Conservation (phyloP, 2,888 invertebrate genomes). For the Drosophila tanythrix region DNA sequence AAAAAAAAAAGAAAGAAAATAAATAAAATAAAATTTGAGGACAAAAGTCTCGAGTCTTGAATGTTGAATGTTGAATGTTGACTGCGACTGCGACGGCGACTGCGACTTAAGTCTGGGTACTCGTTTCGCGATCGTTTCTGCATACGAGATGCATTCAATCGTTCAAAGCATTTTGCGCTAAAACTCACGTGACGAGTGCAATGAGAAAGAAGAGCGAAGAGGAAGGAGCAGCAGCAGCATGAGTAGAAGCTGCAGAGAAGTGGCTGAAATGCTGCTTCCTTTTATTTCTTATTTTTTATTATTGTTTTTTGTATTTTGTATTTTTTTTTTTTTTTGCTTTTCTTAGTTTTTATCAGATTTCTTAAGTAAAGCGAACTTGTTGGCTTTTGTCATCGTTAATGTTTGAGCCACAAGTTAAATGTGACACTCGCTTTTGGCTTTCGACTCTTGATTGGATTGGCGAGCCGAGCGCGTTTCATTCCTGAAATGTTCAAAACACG, state of each 20-base stretch:
- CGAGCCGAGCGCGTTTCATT: conserved; percentile 38
- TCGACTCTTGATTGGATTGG: conserved; percentile 56
- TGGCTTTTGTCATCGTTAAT: conserved; percentile 82
- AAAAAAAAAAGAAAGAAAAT: neutral
- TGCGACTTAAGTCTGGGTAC: conserved; percentile 35
- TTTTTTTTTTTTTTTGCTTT: neutral
- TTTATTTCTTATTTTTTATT: conserved; percentile 11
- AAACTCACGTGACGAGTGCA: conserved; percentile 81
- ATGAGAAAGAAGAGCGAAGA: conserved; percentile 28
- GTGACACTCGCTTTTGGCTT: conserved; percentile 72
- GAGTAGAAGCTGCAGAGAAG: conserved; percentile 4
- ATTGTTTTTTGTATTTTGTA: neutral
- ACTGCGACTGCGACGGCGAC: conserved; percentile 5
- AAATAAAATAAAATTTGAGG: conserved; percentile 1
- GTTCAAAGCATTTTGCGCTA: conserved; percentile 77
- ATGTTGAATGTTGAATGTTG: conserved; percentile 1
- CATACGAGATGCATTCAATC: conserved; percentile 71
- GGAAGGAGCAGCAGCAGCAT: neutral
- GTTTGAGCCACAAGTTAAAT: conserved; percentile 78
- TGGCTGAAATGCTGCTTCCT: conserved; percentile 30
- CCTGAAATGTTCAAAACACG: conserved; percentile 57
- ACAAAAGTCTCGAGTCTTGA: conserved; percentile 27
- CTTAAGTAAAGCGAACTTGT: conserved; percentile 79
- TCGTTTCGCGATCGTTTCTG: conserved; percentile 31
- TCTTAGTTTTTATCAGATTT: conserved; percentile 67